Evolutionary conservation across 2,888 invertebrate genomes (phyloP).

Genomic region (Pseudanteris insignis): DNA sequence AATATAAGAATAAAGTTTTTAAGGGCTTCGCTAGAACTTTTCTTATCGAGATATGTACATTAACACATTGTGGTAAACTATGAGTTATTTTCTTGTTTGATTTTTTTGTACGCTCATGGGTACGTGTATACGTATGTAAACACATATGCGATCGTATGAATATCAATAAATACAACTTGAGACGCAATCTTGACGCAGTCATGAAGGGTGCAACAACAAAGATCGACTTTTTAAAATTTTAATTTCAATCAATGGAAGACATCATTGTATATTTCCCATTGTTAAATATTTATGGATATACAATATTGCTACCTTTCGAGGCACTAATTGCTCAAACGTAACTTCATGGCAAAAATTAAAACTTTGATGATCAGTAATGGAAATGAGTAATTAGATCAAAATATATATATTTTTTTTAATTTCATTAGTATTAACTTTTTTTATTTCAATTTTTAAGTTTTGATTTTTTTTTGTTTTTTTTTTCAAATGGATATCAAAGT

Average conservation of each 20-base stretch:
- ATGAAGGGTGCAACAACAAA: slow-evolving; percentile 21
- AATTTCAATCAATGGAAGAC: slow-evolving; percentile 30
- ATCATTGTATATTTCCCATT: slow-evolving; percentile 11
- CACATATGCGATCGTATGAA: too few species aligned
- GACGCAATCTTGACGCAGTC: slow-evolving; percentile 43
- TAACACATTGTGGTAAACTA: slow-evolving; percentile 27
- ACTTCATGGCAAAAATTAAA: slow-evolving; percentile 30
- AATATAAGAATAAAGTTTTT: slow-evolving; percentile 2
- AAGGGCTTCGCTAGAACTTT: slow-evolving; percentile 23
- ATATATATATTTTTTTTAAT: slow-evolving; percentile 4
- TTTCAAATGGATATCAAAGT: slow-evolving; percentile 17
- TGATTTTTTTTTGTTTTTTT: slow-evolving; percentile 6
- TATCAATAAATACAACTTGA: too few species aligned
- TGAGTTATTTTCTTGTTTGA: slow-evolving; percentile 13
- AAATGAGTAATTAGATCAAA: too few species aligned
- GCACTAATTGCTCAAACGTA: slow-evolving; percentile 50
- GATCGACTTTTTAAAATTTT: slow-evolving; percentile 14
- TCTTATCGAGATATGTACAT: slow-evolving; percentile 40
- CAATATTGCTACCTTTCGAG: slow-evolving; percentile 51
- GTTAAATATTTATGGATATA: slow-evolving; percentile 50
- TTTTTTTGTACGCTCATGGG: neutral
- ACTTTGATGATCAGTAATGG: slow-evolving; percentile 21
- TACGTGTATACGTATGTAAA: slow-evolving; percentile 7
- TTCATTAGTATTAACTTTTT: slow-evolving; percentile 1
- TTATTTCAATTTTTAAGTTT: slow-evolving; percentile 8